These are phyloP conservation scores for Drosophila aldrichi DNA, from an alignment of 2,888 invertebrate genomes.

Conservation along the genomic window DNA sequence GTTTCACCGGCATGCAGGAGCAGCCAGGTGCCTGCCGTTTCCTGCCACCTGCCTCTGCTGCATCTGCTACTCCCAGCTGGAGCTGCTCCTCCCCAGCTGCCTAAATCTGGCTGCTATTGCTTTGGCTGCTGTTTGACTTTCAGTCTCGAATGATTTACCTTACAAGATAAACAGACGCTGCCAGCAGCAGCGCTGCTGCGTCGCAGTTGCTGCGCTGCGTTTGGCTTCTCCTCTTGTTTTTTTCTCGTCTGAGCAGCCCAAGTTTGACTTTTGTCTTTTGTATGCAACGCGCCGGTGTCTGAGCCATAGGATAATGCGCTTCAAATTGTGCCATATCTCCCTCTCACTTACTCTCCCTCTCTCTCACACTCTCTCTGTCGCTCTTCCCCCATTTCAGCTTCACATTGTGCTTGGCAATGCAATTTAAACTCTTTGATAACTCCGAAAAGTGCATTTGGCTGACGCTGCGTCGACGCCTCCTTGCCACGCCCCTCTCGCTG, in stretches of 20 bases:
- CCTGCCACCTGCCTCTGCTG: neutral
- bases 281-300: constrained; percentile 24
- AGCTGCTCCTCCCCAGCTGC: neutral
- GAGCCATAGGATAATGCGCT: constrained; percentile 71
- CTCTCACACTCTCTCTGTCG: neutral
- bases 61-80: neutral
- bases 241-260: constrained; percentile 62
- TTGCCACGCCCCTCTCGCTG: neutral
- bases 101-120: constrained; percentile 18
- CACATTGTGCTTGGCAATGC: constrained; percentile 70
- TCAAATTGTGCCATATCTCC: constrained; percentile 66
- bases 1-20: constrained; percentile 37
- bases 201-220: constrained; percentile 26
- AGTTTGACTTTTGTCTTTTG: constrained; percentile 79
- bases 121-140: constrained; percentile 73
- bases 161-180: constrained; percentile 75
- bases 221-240: constrained; percentile 16
- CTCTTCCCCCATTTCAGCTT: neutral
- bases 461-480: constrained; percentile 55
- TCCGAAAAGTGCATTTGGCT: constrained; percentile 79
- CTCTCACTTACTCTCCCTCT: neutral
- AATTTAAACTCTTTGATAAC: constrained; percentile 82
- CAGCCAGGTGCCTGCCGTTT: neutral
- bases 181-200: constrained; percentile 16
- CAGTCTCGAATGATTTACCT: constrained; percentile 81